A percentile compares a stretch with the other conserved stretches of the same genome.
Evolutionary conservation across 2,797 vertebrate genomes (phyloP).

Genomic region (Pangasius djambal): DNA sequence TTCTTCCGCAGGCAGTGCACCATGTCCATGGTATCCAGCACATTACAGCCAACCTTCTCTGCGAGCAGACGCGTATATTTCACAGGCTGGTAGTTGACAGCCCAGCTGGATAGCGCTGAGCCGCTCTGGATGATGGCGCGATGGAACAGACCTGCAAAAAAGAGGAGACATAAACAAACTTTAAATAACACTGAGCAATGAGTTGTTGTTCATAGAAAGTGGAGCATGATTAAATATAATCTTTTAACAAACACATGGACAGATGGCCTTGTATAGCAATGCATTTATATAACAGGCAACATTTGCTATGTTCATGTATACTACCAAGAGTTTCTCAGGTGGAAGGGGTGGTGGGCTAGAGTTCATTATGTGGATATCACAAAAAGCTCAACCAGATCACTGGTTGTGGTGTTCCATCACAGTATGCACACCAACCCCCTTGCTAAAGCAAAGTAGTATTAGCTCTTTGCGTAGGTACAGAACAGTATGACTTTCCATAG

Average conservation of each 20-base stretch:
- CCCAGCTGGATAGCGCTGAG: conserved; percentile 97
- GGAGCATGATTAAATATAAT: conserved; percentile 27
- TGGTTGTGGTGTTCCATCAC: conserved; percentile 20
- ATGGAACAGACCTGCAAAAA: conserved; percentile 91
- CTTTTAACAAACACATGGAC: conserved; percentile 42
- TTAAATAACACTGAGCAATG: conserved; percentile 8
- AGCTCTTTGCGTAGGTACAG: conserved; percentile 40
- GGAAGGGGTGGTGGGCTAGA: background rate
- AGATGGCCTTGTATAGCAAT: conserved; percentile 34
- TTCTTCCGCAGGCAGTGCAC: conserved; percentile 97
- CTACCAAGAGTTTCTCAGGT: conserved; percentile 5
- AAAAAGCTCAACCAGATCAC: background rate
- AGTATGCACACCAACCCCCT: conserved; percentile 39
- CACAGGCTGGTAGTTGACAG: conserved; percentile 97
- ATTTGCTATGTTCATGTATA: background rate
- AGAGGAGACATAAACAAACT: conserved; percentile 10
- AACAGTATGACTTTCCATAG: conserved; percentile 16
- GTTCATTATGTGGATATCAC: background rate
- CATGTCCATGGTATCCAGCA: conserved; percentile 96
- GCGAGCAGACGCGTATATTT: conserved; percentile 96
- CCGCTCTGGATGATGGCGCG: conserved; percentile 98
- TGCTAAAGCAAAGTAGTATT: conserved; percentile 35
- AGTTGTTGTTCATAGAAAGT: background rate
- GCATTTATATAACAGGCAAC: conserved; percentile 5
- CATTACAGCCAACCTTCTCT: conserved; percentile 97